Percentiles rank a stretch among this genome's conserved stretches.
Evolutionary conservation across 2,888 invertebrate species (phyloP).

Genomic region (Crioceris asparagi): DNA sequence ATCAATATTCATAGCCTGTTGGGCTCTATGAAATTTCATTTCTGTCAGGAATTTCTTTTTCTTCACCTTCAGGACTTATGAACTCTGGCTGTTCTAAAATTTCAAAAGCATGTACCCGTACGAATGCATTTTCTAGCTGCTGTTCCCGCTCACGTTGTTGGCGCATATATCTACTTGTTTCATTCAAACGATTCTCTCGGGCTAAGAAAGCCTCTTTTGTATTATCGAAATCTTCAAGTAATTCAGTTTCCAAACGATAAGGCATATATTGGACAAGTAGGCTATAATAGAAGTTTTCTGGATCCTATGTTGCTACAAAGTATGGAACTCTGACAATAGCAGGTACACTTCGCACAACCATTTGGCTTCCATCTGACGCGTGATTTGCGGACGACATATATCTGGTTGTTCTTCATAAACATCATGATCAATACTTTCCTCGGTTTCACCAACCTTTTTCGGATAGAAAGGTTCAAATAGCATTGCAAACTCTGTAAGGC

Average conservation of each 20-base stretch:
- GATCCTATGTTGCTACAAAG: conserved; percentile 4
- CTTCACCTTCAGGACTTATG: conserved; percentile 1
- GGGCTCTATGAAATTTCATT: conserved; percentile 1
- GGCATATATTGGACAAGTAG: conserved; percentile 5
- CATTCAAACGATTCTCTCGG: not conserved
- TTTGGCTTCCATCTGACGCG: conserved; percentile 4
- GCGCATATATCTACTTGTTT: too few relatives aligned
- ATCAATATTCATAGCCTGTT: conserved; percentile 5
- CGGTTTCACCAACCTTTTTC: not conserved
- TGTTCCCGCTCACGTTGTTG: conserved; percentile 2
- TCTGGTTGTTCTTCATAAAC: conserved; percentile 1
- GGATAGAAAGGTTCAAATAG: conserved; percentile 3
- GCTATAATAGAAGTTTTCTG: conserved; percentile 5
- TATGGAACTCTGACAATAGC: conserved; percentile 6
- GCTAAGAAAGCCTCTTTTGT: conserved; percentile 5
- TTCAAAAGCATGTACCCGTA: conserved; percentile 6
- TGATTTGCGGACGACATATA: conserved; percentile 3
- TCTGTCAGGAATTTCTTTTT: conserved; percentile 4
- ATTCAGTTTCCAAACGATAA: conserved; percentile 4
- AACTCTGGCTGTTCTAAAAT: conserved; percentile 4
- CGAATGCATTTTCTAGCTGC: conserved; percentile 7
- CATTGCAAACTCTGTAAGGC: conserved; percentile 5
- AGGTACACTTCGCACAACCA: conserved; percentile 2
- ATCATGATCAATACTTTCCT: not conserved
- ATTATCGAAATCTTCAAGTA: conserved; percentile 1